These are phyloP conservation scores for Penaeus japonicus DNA, from an alignment of 1,140 invertebrate species.

Conservation along the genomic window DNA sequence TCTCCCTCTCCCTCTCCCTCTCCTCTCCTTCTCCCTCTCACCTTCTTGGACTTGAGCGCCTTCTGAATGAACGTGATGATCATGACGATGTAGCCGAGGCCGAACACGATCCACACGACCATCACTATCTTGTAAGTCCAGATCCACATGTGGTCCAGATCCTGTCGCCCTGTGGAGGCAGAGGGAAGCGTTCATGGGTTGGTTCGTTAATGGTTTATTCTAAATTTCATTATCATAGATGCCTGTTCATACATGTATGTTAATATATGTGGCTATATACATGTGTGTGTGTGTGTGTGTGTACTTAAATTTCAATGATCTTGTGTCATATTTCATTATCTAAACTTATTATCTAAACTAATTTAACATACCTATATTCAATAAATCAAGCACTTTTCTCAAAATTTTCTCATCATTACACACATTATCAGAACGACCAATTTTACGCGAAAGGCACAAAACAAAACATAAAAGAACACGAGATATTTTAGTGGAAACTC, in stretches of 20 bases:
- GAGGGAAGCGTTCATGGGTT: too few relatives aligned
- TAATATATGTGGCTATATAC: neutral
- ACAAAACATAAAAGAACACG: too few relatives aligned
- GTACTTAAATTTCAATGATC: neutral
- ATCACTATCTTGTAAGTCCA: conserved; percentile 33
- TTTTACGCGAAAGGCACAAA: neutral
- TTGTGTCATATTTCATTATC: neutral
- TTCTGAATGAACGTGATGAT: conserved; percentile 32
- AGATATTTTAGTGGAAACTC: too few relatives aligned
- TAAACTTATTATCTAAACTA: too few relatives aligned
- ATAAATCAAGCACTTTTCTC: neutral
- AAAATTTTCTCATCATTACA: neutral
- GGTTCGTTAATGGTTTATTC: too few relatives aligned
- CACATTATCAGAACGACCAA: neutral
- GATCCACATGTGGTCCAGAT: neutral
- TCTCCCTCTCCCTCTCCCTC: too few relatives aligned
- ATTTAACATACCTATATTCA: neutral
- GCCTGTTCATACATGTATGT: neutral
- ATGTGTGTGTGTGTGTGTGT: neutral
- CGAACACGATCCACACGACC: conserved; percentile 40
- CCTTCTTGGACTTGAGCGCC: conserved; percentile 18
- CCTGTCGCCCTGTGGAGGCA: conserved; percentile 29
- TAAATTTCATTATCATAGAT: too few relatives aligned
- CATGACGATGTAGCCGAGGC: neutral
- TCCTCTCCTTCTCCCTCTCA: too few relatives aligned